phyloP scores from a whole-genome alignment of 2,888 invertebrate species.

The Rapana venosa region DNA sequence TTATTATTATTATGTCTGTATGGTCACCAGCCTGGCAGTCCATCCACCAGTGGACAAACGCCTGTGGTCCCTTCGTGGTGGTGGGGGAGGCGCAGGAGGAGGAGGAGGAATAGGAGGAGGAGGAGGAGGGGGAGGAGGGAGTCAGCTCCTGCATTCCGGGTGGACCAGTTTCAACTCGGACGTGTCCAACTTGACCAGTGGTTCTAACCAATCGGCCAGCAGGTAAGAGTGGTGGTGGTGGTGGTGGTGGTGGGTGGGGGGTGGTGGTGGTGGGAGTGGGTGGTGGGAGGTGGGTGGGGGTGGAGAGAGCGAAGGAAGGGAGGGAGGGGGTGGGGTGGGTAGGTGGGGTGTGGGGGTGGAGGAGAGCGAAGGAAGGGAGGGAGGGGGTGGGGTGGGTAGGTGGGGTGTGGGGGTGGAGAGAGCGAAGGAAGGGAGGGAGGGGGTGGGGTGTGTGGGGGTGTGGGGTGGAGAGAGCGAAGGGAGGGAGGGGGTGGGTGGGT shows the following conservation, averaged over 20 bases:
- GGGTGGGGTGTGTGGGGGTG: background rate
- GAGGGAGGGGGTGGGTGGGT: background rate
- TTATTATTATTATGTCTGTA: background rate
- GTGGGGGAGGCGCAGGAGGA: background rate
- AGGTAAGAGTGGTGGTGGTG: constrained; percentile 40
- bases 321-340: background rate
- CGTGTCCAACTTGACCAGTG: constrained; percentile 52
- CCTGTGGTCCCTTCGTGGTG: constrained; percentile 20
- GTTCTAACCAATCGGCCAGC: constrained; percentile 47
- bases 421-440: too few species aligned
- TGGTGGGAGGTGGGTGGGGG: background rate
- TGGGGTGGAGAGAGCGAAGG: background rate
- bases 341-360: background rate
- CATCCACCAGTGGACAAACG: constrained; percentile 33
- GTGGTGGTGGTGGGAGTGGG: background rate
- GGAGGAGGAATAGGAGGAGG: background rate
- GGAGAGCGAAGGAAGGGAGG: too few species aligned
- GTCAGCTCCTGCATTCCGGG: constrained; percentile 24
- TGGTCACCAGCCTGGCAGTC: background rate
- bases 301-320: background rate
- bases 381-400: background rate
- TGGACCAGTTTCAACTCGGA: constrained; percentile 56
- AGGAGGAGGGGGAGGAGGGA: background rate
- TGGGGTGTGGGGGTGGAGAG: background rate
- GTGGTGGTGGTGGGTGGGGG: background rate